Conservation (phyloP, 2,797 vertebrate species). For the Syngnathus acus region DNA sequence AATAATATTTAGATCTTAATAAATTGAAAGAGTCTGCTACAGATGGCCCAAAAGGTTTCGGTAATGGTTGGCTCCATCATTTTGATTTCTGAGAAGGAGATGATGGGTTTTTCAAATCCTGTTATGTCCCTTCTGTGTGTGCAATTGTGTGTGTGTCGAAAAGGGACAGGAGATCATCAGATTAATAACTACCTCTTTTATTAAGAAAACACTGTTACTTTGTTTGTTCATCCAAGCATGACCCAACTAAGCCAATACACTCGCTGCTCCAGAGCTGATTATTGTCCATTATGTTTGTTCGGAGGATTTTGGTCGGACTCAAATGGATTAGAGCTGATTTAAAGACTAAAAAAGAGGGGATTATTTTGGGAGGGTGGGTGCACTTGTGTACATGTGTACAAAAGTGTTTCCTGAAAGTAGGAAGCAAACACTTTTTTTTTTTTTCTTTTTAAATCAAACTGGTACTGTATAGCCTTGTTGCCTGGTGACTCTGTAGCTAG, state of each 20-base stretch:
- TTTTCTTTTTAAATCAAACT: constrained; percentile 28
- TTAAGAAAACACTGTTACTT: constrained; percentile 49
- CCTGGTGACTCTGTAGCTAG: constrained; percentile 59
- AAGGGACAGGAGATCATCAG: constrained; percentile 11
- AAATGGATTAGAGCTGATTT: constrained; percentile 61
- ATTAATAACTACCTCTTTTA: constrained; percentile 41
- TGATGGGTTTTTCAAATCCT: not conserved
- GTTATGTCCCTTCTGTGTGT: not conserved
- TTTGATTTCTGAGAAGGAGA: not conserved
- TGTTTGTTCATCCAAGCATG: constrained; percentile 50
- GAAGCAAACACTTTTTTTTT: constrained; percentile 37
- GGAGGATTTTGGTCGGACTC: constrained; percentile 56
- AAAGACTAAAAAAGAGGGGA: constrained; percentile 49
- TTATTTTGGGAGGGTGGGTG: constrained; percentile 26
- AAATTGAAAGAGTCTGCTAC: not conserved
- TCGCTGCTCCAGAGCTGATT: constrained; percentile 57
- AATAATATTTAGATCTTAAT: not conserved
- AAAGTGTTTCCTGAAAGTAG: constrained; percentile 44
- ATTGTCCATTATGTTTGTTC: constrained; percentile 66
- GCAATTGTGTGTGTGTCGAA: not conserved
- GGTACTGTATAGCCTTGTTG: constrained; percentile 44
- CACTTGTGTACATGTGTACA: constrained; percentile 13
- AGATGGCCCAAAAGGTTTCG: not conserved
- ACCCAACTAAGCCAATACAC: constrained; percentile 47
- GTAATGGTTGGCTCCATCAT: not conserved